Conservation (phyloP, 2,888 invertebrate species). For the Agrotis exclamationis region DNA sequence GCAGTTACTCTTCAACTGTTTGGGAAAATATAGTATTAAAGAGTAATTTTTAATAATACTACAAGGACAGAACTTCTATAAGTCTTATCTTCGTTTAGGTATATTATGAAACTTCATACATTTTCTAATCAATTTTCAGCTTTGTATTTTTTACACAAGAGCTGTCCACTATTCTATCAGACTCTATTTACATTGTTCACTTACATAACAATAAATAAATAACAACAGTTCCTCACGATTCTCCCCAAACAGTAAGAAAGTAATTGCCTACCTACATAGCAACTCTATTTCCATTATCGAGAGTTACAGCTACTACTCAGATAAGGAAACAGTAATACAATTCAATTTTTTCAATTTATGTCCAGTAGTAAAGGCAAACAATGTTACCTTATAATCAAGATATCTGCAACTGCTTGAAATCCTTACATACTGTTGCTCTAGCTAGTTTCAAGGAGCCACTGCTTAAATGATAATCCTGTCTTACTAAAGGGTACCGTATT, state of each 20-base stretch:
- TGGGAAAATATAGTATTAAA: no score
- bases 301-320: slow-evolving; percentile 29
- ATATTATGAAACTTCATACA: no score
- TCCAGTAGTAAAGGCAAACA: slow-evolving; percentile 6
- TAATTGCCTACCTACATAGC: slow-evolving; percentile 40
- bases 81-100: no score
- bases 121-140: neutral
- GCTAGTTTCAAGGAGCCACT: no score
- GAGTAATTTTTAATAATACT: no score
- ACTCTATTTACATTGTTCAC: neutral
- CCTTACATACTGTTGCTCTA: no score
- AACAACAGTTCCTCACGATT: slow-evolving; percentile 29
- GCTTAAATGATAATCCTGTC: neutral
- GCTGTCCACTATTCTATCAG: neutral
- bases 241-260: slow-evolving; percentile 28
- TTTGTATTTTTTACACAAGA: neutral
- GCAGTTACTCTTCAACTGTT: neutral
- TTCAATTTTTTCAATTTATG: slow-evolving; percentile 31
- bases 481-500: neutral
- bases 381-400: slow-evolving; percentile 1
- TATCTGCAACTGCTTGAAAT: neutral
- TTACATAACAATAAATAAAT: slow-evolving; percentile 11
- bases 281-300: slow-evolving; percentile 47
- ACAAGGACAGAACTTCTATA: no score
- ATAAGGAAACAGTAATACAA: slow-evolving; percentile 47